Evolutionary conservation across 2,888 invertebrate genomes (phyloP).

Genomic region (Drosophila rellima): DNA sequence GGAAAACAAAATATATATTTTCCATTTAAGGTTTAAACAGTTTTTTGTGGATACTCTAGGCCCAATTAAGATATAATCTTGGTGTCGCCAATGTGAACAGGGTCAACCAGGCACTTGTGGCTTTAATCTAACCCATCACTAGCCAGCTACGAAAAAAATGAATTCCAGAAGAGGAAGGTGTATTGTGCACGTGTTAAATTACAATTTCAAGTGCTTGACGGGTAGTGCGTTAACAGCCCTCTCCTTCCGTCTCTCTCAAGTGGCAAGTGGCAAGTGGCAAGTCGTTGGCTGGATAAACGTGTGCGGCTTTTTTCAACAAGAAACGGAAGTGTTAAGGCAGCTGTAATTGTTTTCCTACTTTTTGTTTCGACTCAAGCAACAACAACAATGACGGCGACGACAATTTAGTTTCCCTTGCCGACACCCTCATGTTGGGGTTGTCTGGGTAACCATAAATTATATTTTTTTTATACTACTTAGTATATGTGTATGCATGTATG

Average conservation of each 20-base stretch:
- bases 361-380: slow-evolving; percentile 50
- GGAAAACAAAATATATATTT: too few relatives aligned
- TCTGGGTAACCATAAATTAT: slow-evolving; percentile 76
- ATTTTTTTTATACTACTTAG: slow-evolving; percentile 37
- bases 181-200: slow-evolving; percentile 74
- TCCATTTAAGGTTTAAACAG: not conserved
- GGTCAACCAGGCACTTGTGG: slow-evolving; percentile 12
- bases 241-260: not conserved
- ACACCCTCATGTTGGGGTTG: slow-evolving; percentile 16
- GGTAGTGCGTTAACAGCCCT: slow-evolving; percentile 61
- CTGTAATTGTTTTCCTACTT: slow-evolving; percentile 78
- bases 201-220: slow-evolving; percentile 69
- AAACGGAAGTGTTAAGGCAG: slow-evolving; percentile 81
- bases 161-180: slow-evolving; percentile 16
- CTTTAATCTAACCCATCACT: not conserved
- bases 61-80: slow-evolving; percentile 5
- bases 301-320: slow-evolving; percentile 74
- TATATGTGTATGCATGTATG: slow-evolving; percentile 23
- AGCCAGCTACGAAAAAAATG: slow-evolving; percentile 17
- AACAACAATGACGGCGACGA: slow-evolving; percentile 46
- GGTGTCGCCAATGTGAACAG: not conserved
- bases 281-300: slow-evolving; percentile 59
- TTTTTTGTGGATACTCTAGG: not conserved
- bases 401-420: slow-evolving; percentile 66
- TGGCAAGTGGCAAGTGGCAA: slow-evolving; percentile 19